Evolutionary conservation across 2,113 vertebrate genomes (phyloP), one percentile per base, ranked within the genome.

Genomic region (Phaetusa simplex): DNA sequence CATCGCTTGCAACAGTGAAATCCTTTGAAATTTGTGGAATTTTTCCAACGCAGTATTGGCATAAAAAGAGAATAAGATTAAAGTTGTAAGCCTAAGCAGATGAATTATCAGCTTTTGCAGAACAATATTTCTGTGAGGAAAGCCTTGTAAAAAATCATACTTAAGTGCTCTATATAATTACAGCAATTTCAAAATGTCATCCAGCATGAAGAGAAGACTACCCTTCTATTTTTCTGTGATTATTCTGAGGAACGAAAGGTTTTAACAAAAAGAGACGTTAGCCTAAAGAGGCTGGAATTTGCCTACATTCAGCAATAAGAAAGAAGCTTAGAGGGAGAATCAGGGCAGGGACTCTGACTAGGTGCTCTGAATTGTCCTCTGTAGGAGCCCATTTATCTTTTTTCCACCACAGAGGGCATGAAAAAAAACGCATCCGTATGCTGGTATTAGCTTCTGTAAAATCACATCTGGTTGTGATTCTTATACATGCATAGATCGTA

Each of bases 71-170:
- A 92, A 58, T 66, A 53, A 88, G 64, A 95, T 95, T 94, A 74
- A 80, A 90, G 34, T 74, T 88, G 78, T 95, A 93, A 96, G 55
- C 32, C 34, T 88, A 66, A 88, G 32, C 81, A 97, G 82, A 91
- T 95, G 52, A 96, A 87, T 59, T 88, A 96, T 80, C 82, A 81
- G 91, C 88, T 93, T 95, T 38, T 74, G 73, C 87, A 96, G 61
- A 95, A 88, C 95, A 91, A 81, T 82, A 24, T 96, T 90, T 93
- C 12, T 90, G 47, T 93, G 70, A 89, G 52, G 53, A 97, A 96
- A 95, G 67, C 65, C 88, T 73, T 73, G 38, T 88, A 90, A 94
- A 94, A 93, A 95, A 77, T 45, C 21, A 6, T 17, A 8, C 40
- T 82, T 47, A 86, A 86, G 32, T 77, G 6, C 36, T 93, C 20